phyloP scores from a whole-genome alignment of 1,140 invertebrate genomes.

The Meloidogyne exigua region DNA sequence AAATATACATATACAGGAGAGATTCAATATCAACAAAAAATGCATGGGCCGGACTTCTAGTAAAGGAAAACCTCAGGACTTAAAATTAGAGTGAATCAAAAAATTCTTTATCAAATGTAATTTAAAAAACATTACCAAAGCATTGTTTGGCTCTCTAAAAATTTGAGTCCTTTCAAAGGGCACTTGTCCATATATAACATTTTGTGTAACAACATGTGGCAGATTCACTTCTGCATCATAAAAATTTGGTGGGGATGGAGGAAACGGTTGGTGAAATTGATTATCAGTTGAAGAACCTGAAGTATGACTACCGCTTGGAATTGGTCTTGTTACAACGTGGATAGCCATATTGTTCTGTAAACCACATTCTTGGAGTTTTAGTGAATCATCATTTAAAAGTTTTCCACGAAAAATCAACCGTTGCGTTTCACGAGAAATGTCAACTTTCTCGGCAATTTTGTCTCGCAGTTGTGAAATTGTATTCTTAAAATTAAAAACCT shows the following conservation, averaged over 20 bases:
- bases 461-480: conserved; percentile 23
- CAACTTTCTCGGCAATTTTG: conserved; percentile 2
- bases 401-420: conserved; percentile 30
- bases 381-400: conserved; percentile 8
- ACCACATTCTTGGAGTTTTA: conserved; percentile 11
- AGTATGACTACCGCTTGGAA: not conserved
- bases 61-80: too few species aligned
- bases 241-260: conserved; percentile 8
- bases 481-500: conserved; percentile 8
- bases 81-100: too few species aligned
- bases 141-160: conserved; percentile 19
- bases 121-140: conserved; percentile 14
- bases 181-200: conserved; percentile 21
- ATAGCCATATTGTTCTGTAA: conserved; percentile 28
- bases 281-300: not conserved
- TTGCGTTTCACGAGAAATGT: conserved; percentile 9
- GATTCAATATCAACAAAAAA: too few species aligned
- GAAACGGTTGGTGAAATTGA: not conserved
- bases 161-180: conserved; percentile 24
- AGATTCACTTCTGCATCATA: not conserved
- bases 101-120: not conserved
- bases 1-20: too few species aligned
- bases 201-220: conserved; percentile 23
- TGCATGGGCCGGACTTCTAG: too few species aligned
- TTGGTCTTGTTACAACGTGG: conserved; percentile 21